Evolutionary conservation across 2,888 invertebrate genomes (phyloP).

Genomic region (Malthinus flaveolus): DNA sequence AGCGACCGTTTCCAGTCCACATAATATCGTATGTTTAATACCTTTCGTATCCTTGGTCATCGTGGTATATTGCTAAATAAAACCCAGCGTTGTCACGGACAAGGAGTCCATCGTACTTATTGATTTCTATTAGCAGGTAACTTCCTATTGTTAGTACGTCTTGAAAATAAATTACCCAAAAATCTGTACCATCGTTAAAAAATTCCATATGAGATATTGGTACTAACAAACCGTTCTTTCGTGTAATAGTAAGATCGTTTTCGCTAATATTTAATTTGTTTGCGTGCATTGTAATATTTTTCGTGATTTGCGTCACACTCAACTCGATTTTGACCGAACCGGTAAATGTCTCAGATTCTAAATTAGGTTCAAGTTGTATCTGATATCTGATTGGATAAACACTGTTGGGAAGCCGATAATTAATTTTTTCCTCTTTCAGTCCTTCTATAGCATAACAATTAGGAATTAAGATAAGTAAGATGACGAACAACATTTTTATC

Average conservation of each 20-base stretch:
- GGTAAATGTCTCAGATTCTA: neutral
- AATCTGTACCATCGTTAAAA: slow-evolving; percentile 10
- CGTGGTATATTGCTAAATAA: slow-evolving; percentile 54
- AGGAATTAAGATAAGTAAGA: neutral
- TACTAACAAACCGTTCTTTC: neutral
- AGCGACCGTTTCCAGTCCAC: too few species aligned
- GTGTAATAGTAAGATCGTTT: neutral
- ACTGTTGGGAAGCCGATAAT: slow-evolving; percentile 20
- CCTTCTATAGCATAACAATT: neutral
- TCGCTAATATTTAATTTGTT: slow-evolving; percentile 8
- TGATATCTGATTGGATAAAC: slow-evolving; percentile 14
- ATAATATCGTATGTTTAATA: neutral
- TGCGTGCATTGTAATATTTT: slow-evolving; percentile 25
- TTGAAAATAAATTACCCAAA: slow-evolving; percentile 11
- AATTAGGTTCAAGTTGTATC: slow-evolving; percentile 20
- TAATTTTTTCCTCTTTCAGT: neutral
- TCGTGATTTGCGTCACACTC: slow-evolving; percentile 10
- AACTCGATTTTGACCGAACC: slow-evolving; percentile 18
- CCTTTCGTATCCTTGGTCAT: slow-evolving; percentile 29
- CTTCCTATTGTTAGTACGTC: neutral
- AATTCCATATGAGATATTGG: too few species aligned
- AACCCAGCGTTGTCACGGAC: slow-evolving; percentile 54
- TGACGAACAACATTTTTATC: neutral
- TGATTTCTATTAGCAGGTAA: neutral
- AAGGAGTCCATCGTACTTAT: slow-evolving; percentile 34